phyloP scores from a whole-genome alignment of 92 coral and sea anemone species.

The Muricea muricata region DNA sequence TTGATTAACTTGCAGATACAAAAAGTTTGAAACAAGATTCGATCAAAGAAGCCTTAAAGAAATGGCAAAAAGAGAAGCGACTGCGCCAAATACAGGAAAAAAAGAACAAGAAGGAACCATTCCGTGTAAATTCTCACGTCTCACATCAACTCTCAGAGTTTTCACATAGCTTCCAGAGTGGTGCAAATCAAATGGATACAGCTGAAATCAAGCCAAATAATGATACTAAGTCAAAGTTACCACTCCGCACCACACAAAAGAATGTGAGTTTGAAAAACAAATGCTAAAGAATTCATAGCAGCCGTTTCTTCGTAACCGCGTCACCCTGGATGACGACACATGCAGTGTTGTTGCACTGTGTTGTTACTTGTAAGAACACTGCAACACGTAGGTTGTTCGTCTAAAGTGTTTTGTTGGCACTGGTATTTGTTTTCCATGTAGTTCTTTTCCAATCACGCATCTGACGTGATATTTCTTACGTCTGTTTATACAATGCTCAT shows the following conservation, averaged over 20 bases:
- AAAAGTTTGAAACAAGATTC: not conserved
- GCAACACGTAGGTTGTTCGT: too few species aligned
- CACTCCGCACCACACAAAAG: not conserved
- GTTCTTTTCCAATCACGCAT: too few species aligned
- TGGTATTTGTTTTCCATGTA: too few species aligned
- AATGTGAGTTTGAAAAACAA: not conserved
- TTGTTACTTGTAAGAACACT: too few species aligned
- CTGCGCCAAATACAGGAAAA: not conserved
- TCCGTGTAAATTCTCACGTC: constrained; percentile 2
- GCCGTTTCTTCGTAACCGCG: too few species aligned
- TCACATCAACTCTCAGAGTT: not conserved
- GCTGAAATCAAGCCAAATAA: not conserved
- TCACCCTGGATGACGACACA: too few species aligned
- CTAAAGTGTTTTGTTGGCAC: too few species aligned
- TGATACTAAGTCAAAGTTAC: not conserved
- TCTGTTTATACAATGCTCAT: too few species aligned
- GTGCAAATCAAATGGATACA: not conserved
- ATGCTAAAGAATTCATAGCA: too few species aligned
- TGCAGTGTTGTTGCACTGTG: too few species aligned
- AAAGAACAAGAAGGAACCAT: not conserved
- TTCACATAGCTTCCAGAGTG: not conserved
- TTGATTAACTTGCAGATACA: too few species aligned
- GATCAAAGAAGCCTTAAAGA: constrained; percentile 1
- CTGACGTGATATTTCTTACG: too few species aligned
- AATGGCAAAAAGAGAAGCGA: constrained; percentile 4